These are phyloP conservation scores for Lepidocyrtoides sp. DNA, from an alignment of 2,888 invertebrate species.

Conservation along the genomic window DNA sequence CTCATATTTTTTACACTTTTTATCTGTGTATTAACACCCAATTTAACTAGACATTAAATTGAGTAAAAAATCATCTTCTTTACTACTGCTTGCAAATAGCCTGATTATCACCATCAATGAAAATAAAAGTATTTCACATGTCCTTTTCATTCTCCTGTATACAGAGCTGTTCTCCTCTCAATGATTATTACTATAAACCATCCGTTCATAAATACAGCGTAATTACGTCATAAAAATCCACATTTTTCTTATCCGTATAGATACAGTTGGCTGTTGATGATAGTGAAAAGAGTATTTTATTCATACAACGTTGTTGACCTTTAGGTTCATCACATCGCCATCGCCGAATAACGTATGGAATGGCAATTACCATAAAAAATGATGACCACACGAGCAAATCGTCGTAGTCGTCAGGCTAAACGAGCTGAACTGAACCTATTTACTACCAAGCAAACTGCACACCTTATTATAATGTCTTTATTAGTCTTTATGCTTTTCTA, in stretches of 20 bases:
- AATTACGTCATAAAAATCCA: constrained; percentile 58
- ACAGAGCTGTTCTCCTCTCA: background rate
- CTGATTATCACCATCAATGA: constrained; percentile 50
- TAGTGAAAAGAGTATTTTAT: constrained; percentile 3
- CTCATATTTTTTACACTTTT: background rate
- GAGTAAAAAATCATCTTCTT: constrained; percentile 10
- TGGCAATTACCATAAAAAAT: constrained; percentile 78
- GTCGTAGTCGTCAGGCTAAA: constrained; percentile 34
- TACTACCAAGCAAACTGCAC: constrained; percentile 20
- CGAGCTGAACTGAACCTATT: constrained; percentile 34
- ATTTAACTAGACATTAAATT: constrained; percentile 64
- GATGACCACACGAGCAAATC: constrained; percentile 75
- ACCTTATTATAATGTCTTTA: constrained; percentile 67
- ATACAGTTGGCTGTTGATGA: background rate
- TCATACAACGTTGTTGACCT: constrained; percentile 66
- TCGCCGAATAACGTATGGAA: constrained; percentile 57
- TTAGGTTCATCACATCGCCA: constrained; percentile 69
- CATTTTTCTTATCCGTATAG: background rate
- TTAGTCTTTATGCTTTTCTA: constrained; percentile 5
- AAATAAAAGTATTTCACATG: constrained; percentile 46
- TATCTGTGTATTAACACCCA: constrained; percentile 57
- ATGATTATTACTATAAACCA: background rate
- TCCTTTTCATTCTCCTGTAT: background rate
- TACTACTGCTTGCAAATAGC: constrained; percentile 47
- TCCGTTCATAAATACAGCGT: constrained; percentile 7